Percentiles rank a stretch among this genome's conserved stretches.
Evolutionary conservation across 2,797 vertebrate genomes (phyloP).

Genomic region (Alectoris magna): DNA sequence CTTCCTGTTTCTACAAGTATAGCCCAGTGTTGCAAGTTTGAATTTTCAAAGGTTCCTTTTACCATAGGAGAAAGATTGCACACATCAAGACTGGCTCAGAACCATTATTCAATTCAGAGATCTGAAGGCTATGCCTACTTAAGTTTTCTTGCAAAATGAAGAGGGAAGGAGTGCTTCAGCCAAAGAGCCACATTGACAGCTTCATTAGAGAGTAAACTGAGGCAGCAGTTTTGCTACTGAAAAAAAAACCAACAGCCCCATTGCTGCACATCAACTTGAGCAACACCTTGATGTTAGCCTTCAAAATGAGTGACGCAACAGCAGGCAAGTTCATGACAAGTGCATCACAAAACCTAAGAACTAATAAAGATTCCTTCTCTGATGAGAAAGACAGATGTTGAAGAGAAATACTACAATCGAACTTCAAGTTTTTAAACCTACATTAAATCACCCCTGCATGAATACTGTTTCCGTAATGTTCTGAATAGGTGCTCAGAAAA

Average conservation of each 20-base stretch:
- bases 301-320: not conserved
- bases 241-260: not conserved
- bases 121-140: not conserved
- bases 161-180: not conserved
- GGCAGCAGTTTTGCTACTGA: not conserved
- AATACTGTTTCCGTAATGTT: not conserved
- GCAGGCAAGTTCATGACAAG: not conserved
- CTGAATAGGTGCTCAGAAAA: not conserved
- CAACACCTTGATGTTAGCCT: not conserved
- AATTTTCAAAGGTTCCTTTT: not conserved
- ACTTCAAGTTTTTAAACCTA: not conserved
- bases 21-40: not conserved
- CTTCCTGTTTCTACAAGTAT: constrained; percentile 11
- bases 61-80: not conserved
- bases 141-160: not conserved
- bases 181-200: not conserved
- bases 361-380: not conserved
- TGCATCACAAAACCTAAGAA: not conserved
- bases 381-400: not conserved
- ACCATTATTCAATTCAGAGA: not conserved
- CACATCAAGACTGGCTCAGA: fast-evolving
- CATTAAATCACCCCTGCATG: not conserved
- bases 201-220: not conserved
- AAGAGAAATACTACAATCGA: not conserved
- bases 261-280: not conserved